These are phyloP conservation scores for Battus philenor DNA, from an alignment of 1,140 invertebrate genomes.

Conservation along the genomic window DNA sequence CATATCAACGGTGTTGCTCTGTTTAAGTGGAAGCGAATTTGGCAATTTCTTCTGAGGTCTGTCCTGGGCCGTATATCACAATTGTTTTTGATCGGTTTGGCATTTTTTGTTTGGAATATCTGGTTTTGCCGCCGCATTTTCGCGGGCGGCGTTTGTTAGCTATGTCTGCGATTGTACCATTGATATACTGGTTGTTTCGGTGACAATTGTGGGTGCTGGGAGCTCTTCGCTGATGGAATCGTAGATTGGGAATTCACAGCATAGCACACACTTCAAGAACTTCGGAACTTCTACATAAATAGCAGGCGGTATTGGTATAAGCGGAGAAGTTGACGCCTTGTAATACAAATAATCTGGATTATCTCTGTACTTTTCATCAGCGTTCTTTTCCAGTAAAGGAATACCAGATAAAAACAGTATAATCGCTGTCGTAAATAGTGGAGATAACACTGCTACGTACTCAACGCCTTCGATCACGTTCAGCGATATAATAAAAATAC, in stretches of 20 bases:
- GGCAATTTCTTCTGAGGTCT: conserved; percentile 55
- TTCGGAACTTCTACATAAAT: conserved; percentile 89
- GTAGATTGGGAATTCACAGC: conserved; percentile 92
- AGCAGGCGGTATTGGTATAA: conserved; percentile 90
- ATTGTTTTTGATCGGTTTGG: conserved; percentile 47
- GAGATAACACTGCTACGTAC: conserved; percentile 90
- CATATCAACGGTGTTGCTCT: conserved; percentile 68
- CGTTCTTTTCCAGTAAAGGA: conserved; percentile 88
- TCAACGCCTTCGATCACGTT: conserved; percentile 89
- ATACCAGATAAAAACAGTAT: conserved; percentile 93
- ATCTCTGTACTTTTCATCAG: conserved; percentile 91
- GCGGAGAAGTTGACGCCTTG: conserved; percentile 89
- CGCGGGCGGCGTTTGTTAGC: conserved; percentile 81
- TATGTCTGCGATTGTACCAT: conserved; percentile 86
- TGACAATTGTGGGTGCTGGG: conserved; percentile 79
- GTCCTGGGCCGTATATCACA: conserved; percentile 68
- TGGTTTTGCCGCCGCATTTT: conserved; percentile 55
- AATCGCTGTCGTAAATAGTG: conserved; percentile 91
- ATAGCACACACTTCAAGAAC: conserved; percentile 87
- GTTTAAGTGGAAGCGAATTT: conserved; percentile 67
- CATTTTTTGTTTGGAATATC: conserved; percentile 34
- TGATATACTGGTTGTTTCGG: conserved; percentile 84
- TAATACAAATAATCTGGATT: conserved; percentile 90
- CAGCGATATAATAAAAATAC: conserved; percentile 92
- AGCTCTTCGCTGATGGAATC: conserved; percentile 83